Conservation (phyloP, 2,888 invertebrate species). For the Seira sanloemensis region DNA sequence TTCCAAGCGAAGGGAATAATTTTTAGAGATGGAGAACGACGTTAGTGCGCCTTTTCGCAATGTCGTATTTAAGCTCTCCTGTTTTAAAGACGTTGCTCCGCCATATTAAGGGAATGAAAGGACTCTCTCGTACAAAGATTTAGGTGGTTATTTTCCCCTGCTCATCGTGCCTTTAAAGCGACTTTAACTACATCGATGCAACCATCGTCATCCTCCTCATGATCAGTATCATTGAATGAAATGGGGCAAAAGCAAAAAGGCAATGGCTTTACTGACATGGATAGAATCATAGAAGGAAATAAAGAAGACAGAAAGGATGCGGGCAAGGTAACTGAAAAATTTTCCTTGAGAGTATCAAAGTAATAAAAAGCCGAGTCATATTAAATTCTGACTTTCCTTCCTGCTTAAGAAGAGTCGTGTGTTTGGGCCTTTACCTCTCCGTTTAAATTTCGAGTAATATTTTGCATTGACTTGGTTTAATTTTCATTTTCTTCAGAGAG, state of each 20-base stretch:
- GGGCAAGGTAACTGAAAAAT: slow-evolving; percentile 26
- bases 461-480: neutral
- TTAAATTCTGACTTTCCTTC: slow-evolving; percentile 31
- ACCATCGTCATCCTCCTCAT: neutral
- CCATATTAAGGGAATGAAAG: neutral
- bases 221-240: slow-evolving; percentile 23
- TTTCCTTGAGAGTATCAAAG: slow-evolving; percentile 17
- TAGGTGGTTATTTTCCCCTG: neutral
- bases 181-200: neutral
- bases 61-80: neutral
- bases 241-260: slow-evolving; percentile 29
- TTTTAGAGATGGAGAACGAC: neutral
- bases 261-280: neutral
- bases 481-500: neutral
- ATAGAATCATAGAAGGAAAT: neutral
- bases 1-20: neutral
- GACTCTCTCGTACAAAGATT: too few relatives aligned
- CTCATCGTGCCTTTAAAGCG: neutral
- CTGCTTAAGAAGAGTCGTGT: neutral
- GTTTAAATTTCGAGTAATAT: neutral
- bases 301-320: neutral
- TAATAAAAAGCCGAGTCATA: slow-evolving; percentile 23
- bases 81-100: neutral
- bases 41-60: neutral
- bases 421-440: neutral